Base-by-base conservation (phyloP, 1,140 invertebrate species). In the Lepidurus couesii region DNA sequence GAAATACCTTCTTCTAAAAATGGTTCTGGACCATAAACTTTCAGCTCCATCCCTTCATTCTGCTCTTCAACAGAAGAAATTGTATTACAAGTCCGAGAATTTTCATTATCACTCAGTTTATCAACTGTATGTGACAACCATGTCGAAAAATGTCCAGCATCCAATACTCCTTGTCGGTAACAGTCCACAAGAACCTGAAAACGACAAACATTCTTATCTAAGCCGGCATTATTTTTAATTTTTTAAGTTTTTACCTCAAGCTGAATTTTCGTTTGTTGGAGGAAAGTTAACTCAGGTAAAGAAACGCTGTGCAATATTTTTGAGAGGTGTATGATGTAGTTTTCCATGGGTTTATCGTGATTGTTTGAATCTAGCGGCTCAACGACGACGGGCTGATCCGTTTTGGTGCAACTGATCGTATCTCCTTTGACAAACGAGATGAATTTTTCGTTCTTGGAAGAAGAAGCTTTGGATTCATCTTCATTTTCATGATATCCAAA, bases 381-480 rank as follows among this genome's bases (percentile, higher is more conserved):
- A 5, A 47, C 75, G 4, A 77, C 75, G 43, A 77, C 47, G 16
- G 75, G 1, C 44, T 77, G 75, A 0, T 65, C 53, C 16, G 53
- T 13, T 16, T 65, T 13, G 53, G 53, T 65, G 13, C 16, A 65
- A 65, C 21, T 65, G 13, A 77, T 16, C 24, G 75, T 77, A 45
- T 77, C 75, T 4, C 75, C 75, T 77, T 44, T 77, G 44, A 77
- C 47, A n/a, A 77, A 77, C 13, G 43, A 45, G 24, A 77, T 77
- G 13, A 45, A 44, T 26, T 26, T 44, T 0, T 45, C 47, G 8
- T 34, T 11, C 16, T 24, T 77, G 13, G 16, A 16, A 47, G 8
- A 11, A 16, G 9, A 2, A n/a, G 10, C 16, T n/a, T 34, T 21
- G 21, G 53, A 7, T 4, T 65, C 53, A 21, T 16, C 13, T 53